phyloP scores from a whole-genome alignment of 2,113 vertebrate species.

The Carettochelys insculpta region DNA sequence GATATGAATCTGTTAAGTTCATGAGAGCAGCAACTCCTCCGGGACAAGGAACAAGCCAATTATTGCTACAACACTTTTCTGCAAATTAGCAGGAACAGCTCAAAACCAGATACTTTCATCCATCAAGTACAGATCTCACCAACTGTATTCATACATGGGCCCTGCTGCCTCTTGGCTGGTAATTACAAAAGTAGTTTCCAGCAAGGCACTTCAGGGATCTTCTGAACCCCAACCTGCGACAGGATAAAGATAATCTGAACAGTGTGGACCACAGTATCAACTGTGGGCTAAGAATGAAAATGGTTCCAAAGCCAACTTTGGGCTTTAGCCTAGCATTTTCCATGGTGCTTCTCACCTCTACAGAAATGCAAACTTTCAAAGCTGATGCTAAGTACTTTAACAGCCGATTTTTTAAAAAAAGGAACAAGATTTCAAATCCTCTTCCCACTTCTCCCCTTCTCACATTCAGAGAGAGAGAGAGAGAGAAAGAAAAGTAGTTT shows the following conservation, averaged over 20 bases:
- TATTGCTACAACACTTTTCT: rapidly evolving
- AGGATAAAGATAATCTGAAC: background rate
- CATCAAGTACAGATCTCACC: background rate
- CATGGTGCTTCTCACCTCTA: background rate
- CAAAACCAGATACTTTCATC: rapidly evolving
- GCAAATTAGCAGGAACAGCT: background rate
- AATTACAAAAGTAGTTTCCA: background rate
- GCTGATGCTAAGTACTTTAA: background rate
- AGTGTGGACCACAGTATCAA: background rate
- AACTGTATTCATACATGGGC: rapidly evolving
- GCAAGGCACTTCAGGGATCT: rapidly evolving
- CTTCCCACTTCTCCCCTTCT: background rate
- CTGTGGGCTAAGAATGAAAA: background rate
- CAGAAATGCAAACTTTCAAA: background rate
- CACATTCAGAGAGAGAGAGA: background rate
- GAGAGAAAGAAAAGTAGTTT: background rate
- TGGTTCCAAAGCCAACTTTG: background rate
- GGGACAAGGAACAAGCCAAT: background rate
- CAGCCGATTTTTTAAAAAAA: background rate
- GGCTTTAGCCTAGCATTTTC: rapidly evolving
- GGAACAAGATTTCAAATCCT: background rate
- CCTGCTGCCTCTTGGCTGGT: background rate
- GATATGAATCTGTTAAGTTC: rapidly evolving
- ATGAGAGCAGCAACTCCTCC: background rate
- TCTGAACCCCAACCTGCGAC: rapidly evolving